Evolutionary conservation across 1,140 invertebrate genomes (phyloP), one percentile per base, ranked within the genome.

Genomic region (Drosophila pseudoananassae): DNA sequence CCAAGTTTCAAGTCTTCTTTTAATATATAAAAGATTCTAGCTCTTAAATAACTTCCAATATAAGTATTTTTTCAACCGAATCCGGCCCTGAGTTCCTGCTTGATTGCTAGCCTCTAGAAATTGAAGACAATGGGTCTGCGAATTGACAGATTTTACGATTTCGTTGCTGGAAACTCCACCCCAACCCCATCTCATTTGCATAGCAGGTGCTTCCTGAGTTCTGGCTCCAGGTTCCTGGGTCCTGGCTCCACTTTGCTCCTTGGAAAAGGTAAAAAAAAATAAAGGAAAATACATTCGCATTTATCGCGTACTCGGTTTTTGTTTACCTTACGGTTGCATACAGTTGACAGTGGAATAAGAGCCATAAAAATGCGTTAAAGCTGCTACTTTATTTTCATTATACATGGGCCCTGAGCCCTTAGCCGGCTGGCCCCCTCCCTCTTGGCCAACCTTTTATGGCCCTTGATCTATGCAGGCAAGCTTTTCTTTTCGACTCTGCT

Each of bases 371-470:
- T 81, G 82, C 81, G 82, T 81, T 87, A 81, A 85, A 85, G 82
- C 82, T 81, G 82, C 82, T 85, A 75, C 77, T 85, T 85, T 85
- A 85, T 87, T 85, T 85, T 81, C 82, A 87, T 85, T 85, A 85
- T 50, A 49, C 49, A 23, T 10, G 27, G n/a, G 9, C 6, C 17
- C 9, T 20, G 15, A 45, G 8, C 25, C 25, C 6, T 27, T 27
- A 27, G 5, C 25, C 4, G 25, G 25, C 6, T 5, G 25, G 5
- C 6, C 25, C 25, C 25, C 25, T 0, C 25, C 25, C 5, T 4
- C n/a, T 14, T 43, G 10, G 40, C 14, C 15, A 43, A 15, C 40
- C 40, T 46, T 46, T 78, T 56, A 61, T 82, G 64, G 38, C 57
- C 65, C 45, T 61, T 84, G 76, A 84, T 76, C 76, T 84, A 69